Evolutionary conservation across 1,140 invertebrate genomes (phyloP).

Genomic region (Pygmarrhopalites habei): DNA sequence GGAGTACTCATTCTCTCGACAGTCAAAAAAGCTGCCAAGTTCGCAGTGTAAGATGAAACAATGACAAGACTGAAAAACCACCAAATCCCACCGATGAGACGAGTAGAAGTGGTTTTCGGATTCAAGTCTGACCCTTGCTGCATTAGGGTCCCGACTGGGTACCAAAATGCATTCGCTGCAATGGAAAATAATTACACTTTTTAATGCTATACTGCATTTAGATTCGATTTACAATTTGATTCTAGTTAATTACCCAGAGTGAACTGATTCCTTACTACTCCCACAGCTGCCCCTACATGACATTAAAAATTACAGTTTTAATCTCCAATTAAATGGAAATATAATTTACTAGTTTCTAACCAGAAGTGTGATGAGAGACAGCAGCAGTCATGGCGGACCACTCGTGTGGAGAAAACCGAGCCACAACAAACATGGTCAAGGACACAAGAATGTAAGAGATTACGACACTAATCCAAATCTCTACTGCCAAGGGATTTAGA

Average conservation of each 20-base stretch:
- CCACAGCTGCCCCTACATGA: slow-evolving; percentile 17
- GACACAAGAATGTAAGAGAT: slow-evolving; percentile 70
- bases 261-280: slow-evolving; percentile 31
- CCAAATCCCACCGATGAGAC: slow-evolving; percentile 35
- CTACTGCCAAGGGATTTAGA: slow-evolving; percentile 73
- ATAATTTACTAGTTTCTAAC: too few relatives aligned
- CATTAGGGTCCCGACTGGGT: slow-evolving; percentile 83
- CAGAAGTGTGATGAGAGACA: too few relatives aligned
- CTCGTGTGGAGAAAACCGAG: slow-evolving; percentile 70
- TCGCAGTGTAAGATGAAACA: slow-evolving; percentile 82
- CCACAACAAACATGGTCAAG: slow-evolving; percentile 74
- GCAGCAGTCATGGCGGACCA: slow-evolving; percentile 47
- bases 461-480: slow-evolving; percentile 73
- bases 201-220: too few relatives aligned
- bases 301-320: too few relatives aligned
- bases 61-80: slow-evolving; percentile 81
- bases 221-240: too few relatives aligned
- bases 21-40: slow-evolving; percentile 67
- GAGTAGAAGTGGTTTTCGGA: slow-evolving; percentile 52
- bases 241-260: too few relatives aligned
- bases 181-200: too few relatives aligned
- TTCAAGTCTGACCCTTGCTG: slow-evolving; percentile 85
- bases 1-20: slow-evolving; percentile 79
- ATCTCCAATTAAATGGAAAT: background rate
- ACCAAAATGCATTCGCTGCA: slow-evolving; percentile 37